Conservation (phyloP, 2,797 vertebrate species). For the Synanceia verrucosa region DNA sequence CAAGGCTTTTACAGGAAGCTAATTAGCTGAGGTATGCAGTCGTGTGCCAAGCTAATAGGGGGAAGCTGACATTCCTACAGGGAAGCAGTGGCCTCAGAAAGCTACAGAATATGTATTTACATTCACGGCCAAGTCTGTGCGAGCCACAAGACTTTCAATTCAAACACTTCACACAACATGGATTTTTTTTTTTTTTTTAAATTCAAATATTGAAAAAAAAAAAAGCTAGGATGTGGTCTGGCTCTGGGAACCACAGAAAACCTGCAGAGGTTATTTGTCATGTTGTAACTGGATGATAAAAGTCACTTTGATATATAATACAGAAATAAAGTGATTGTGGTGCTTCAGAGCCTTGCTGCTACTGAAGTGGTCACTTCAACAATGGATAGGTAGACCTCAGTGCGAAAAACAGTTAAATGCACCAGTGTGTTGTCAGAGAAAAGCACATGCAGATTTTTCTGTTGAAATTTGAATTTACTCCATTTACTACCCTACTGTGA, state of each 20-base stretch:
- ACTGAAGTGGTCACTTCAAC: not conserved
- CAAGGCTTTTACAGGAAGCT: constrained; percentile 95
- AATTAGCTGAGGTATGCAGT: constrained; percentile 92
- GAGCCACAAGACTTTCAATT: constrained; percentile 41
- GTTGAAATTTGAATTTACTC: not conserved
- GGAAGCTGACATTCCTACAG: constrained; percentile 86
- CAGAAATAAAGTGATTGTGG: not conserved
- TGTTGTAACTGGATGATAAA: constrained; percentile 22
- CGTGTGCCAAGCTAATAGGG: constrained; percentile 84
- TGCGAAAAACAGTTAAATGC: not conserved
- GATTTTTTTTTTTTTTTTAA: not conserved
- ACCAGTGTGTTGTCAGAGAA: not conserved
- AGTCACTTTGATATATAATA: constrained; percentile 9
- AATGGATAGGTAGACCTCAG: not conserved
- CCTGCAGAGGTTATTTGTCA: constrained; percentile 7
- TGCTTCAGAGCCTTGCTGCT: not conserved
- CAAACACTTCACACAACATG: constrained; percentile 32
- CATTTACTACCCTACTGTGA: not conserved
- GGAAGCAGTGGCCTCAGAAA: constrained; percentile 81
- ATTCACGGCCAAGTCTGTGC: constrained; percentile 27
- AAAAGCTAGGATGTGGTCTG: constrained; percentile 48
- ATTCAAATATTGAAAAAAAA: constrained; percentile 32
- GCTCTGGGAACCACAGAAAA: not conserved
- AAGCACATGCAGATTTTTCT: not conserved
- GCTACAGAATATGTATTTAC: constrained; percentile 65